Evolutionary conservation across 2,797 vertebrate genomes (phyloP).

Genomic region (Chloroceryle inda): DNA sequence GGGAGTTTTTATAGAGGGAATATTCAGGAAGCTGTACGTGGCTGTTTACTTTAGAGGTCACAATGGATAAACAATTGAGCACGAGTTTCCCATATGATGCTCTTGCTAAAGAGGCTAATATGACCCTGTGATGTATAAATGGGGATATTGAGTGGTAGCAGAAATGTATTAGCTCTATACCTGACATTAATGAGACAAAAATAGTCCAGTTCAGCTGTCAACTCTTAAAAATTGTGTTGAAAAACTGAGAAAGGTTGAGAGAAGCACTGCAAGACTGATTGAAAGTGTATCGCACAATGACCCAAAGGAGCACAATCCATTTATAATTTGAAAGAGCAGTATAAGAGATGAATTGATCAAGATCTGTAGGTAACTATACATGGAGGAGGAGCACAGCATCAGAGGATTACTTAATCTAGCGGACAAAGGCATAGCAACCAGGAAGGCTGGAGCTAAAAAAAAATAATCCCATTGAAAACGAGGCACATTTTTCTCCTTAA

Average conservation of each 20-base stretch:
- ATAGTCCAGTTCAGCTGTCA: background rate
- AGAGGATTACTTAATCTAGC: background rate
- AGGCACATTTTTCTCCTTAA: conserved; percentile 46
- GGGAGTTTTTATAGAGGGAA: conserved; percentile 19
- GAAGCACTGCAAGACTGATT: background rate
- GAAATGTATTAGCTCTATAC: background rate
- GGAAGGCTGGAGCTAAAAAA: background rate
- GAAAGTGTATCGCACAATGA: background rate
- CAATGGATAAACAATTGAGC: background rate
- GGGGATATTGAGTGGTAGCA: background rate
- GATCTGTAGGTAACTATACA: background rate
- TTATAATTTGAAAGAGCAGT: conserved; percentile 4
- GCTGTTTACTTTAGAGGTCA: conserved; percentile 34
- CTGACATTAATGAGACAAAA: conserved; percentile 7
- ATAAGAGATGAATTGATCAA: background rate
- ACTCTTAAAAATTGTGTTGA: background rate
- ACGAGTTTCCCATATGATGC: background rate
- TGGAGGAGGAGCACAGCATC: background rate
- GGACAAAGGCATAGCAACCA: background rate
- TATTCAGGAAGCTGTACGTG: conserved; percentile 27
- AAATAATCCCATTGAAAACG: background rate
- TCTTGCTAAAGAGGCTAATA: background rate
- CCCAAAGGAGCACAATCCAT: background rate
- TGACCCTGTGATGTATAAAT: conserved; percentile 20
- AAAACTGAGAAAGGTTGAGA: background rate